Evolutionary conservation across 2,797 vertebrate species (phyloP).

Genomic region (Psittacula echo): DNA sequence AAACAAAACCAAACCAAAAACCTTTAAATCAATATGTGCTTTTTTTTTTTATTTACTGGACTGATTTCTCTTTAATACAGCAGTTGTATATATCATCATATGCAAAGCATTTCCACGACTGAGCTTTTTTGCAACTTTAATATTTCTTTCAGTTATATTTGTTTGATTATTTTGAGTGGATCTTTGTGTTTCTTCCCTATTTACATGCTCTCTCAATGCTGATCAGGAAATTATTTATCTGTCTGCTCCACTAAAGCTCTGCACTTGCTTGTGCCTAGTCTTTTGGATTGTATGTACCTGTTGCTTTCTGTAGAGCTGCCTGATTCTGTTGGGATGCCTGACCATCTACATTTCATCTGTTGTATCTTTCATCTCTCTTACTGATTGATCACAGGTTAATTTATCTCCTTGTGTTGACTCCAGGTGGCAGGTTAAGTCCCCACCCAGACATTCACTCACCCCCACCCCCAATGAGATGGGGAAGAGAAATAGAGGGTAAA

Average conservation of each 20-base stretch:
- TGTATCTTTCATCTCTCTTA: neutral
- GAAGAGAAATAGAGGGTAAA: neutral
- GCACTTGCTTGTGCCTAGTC: neutral
- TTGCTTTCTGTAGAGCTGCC: neutral
- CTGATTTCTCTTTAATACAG: neutral
- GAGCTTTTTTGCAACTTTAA: neutral
- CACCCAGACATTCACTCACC: neutral
- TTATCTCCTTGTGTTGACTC: neutral
- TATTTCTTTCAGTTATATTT: neutral
- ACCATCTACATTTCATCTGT: neutral
- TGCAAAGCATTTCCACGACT: neutral
- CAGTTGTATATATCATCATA: neutral
- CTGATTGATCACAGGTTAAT: neutral
- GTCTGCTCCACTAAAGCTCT: neutral
- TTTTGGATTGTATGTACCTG: neutral
- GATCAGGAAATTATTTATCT: neutral
- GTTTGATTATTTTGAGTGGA: neutral
- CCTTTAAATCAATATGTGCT: neutral
- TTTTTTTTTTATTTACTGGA: neutral
- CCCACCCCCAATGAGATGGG: fast-evolving
- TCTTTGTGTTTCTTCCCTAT: neutral
- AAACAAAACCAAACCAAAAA: neutral
- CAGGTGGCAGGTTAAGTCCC: neutral
- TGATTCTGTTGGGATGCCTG: neutral
- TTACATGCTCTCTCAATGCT: neutral